Conservation (phyloP, 2,888 invertebrate species). For the Rhopalosiphum nymphaeae region DNA sequence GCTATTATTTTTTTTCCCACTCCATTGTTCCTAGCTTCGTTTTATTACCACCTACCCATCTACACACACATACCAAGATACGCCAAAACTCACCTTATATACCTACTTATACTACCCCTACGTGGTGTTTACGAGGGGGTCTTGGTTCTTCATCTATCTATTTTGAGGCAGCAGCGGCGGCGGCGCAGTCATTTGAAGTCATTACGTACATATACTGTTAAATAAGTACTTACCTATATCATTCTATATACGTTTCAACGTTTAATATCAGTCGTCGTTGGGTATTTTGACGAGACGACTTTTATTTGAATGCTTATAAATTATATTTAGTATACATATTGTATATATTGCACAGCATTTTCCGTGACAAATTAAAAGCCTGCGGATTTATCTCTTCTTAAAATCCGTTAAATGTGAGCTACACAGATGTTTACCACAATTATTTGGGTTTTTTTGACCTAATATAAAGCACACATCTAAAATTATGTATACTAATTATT, state of each 20-base stretch:
- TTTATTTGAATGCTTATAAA: not conserved
- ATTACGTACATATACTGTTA: not conserved
- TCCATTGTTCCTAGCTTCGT: constrained; percentile 29
- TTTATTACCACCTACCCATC: constrained; percentile 10
- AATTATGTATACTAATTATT: too few species aligned
- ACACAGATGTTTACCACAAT: too few species aligned
- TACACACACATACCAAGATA: not conserved
- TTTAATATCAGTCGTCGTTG: not conserved
- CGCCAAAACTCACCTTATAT: not conserved
- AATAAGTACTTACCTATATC: not conserved
- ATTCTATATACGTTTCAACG: not conserved
- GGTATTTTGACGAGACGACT: not conserved
- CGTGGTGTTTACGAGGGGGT: not conserved
- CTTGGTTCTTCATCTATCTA: not conserved
- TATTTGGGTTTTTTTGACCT: too few species aligned
- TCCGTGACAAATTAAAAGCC: too few species aligned
- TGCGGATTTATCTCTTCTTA: too few species aligned
- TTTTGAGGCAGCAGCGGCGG: not conserved
- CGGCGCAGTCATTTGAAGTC: not conserved
- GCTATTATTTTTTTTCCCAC: not conserved
- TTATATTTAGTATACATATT: not conserved
- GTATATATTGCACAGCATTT: too few species aligned
- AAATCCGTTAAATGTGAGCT: too few species aligned
- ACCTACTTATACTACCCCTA: constrained; percentile 1
- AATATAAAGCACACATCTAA: too few species aligned